phyloP scores from a whole-genome alignment of 2,888 invertebrate genomes.

The Drosophila rubida region DNA sequence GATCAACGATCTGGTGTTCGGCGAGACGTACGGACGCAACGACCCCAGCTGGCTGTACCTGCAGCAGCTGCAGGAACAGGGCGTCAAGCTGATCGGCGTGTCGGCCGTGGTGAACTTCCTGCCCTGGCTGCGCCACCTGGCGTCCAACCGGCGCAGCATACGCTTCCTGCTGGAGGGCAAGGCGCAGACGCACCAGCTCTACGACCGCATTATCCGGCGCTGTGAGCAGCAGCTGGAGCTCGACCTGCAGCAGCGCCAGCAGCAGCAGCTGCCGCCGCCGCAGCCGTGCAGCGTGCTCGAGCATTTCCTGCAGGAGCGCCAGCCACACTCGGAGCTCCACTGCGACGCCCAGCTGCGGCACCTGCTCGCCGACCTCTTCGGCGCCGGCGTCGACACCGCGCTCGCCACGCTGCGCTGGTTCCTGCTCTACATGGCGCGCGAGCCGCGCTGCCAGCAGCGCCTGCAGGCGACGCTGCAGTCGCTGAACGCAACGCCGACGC shows the following conservation, averaged over 20 bases:
- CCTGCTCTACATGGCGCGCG: constrained; percentile 90
- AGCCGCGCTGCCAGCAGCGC: constrained; percentile 87
- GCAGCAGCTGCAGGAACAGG: constrained; percentile 92
- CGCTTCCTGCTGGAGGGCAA: constrained; percentile 89
- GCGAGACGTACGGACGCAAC: constrained; percentile 88
- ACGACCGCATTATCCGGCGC: constrained; percentile 88
- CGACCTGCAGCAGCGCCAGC: constrained; percentile 13
- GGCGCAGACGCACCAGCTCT: constrained; percentile 89
- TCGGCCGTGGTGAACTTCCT: constrained; percentile 94
- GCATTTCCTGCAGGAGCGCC: constrained; percentile 88
- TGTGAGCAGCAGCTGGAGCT: constrained; percentile 83
- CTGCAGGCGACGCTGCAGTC: constrained; percentile 66
- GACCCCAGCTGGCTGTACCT: constrained; percentile 92
- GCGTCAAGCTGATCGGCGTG: constrained; percentile 92
- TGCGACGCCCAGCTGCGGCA: constrained; percentile 87
- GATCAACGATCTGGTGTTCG: constrained; percentile 92
- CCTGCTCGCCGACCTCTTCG: constrained; percentile 92
- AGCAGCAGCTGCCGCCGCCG: not conserved
- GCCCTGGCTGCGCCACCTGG: constrained; percentile 89
- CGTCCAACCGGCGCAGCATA: constrained; percentile 88
- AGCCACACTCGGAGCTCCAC: constrained; percentile 52
- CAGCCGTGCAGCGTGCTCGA: constrained; percentile 86
- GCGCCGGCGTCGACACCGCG: constrained; percentile 94
- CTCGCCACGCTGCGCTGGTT: constrained; percentile 93
- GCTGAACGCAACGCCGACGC: constrained; percentile 48